A percentile compares a stretch with the other conserved stretches of the same genome.
These are phyloP conservation scores for Sebastolobus altivelis DNA, from an alignment of 2,797 vertebrate genomes.

Conservation along the genomic window DNA sequence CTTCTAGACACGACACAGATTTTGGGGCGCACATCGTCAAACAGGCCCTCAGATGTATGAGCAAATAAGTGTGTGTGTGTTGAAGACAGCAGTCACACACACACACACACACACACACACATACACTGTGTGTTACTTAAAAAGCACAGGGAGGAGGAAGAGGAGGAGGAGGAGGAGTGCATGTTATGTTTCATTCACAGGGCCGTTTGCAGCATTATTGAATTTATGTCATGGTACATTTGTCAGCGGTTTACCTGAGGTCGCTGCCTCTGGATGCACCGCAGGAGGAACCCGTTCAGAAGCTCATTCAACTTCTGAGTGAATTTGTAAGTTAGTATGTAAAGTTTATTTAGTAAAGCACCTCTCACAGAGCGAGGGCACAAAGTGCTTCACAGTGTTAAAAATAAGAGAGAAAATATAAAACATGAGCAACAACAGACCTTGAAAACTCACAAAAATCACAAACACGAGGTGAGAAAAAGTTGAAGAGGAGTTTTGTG, in stretches of 20 bases:
- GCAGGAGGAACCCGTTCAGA: conserved; percentile 3
- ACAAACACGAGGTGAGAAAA: neutral
- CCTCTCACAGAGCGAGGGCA: neutral
- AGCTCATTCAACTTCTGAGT: conserved; percentile 22
- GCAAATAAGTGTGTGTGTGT: neutral
- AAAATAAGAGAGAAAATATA: neutral
- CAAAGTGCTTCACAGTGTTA: neutral
- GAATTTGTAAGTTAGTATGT: conserved; percentile 3
- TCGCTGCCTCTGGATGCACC: conserved; percentile 15
- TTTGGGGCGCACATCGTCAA: neutral
- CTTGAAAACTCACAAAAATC: neutral
- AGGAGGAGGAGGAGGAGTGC: neutral
- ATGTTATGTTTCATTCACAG: conserved; percentile 34
- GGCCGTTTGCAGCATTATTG: conserved; percentile 22
- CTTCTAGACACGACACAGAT: neutral
- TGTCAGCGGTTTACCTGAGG: conserved; percentile 33
- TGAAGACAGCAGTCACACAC: neutral
- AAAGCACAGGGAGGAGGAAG: neutral
- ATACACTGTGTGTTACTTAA: neutral
- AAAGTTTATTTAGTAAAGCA: neutral
- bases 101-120: neutral
- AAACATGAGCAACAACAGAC: neutral
- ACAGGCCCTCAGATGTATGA: neutral
- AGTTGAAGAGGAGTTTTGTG: conserved; percentile 7
- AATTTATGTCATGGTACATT: conserved; percentile 21